These are phyloP conservation scores for Sycophila sp. DNA, from an alignment of 1,140 invertebrate species.

Conservation along the genomic window DNA sequence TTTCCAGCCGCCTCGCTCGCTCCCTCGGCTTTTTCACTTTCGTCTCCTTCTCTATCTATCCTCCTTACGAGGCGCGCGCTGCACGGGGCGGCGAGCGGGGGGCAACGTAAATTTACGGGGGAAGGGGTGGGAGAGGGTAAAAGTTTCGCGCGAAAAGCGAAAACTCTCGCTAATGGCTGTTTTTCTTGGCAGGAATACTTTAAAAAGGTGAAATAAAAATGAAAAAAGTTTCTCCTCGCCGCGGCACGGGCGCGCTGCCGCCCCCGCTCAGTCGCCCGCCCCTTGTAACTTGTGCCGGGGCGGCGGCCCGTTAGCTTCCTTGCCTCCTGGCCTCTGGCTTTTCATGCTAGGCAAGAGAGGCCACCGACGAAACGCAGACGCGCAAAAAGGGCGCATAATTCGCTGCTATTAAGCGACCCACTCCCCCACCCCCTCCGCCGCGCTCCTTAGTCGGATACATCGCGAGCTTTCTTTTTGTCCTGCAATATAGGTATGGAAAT, in stretches of 20 bases:
- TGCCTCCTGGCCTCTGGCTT: not conserved
- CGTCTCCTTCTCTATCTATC: constrained; percentile 31
- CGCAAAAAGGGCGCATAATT: constrained; percentile 30
- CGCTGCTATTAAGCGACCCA: not conserved
- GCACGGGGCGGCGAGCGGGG: not conserved
- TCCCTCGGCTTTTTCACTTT: constrained; percentile 31
- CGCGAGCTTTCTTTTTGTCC: not conserved
- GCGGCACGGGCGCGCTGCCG: constrained; percentile 17
- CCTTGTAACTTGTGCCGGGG: not conserved
- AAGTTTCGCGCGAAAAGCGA: constrained; percentile 65
- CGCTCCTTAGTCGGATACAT: no score
- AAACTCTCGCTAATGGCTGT: constrained; percentile 67
- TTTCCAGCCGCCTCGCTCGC: constrained; percentile 38
- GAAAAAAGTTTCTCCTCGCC: constrained; percentile 53
- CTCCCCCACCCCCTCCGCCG: not conserved
- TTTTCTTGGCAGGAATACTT: constrained; percentile 65
- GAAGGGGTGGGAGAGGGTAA: constrained; percentile 42
- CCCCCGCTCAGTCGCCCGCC: constrained; percentile 8
- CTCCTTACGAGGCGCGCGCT: constrained; percentile 18
- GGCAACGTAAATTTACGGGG: constrained; percentile 56
- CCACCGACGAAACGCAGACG: constrained; percentile 10
- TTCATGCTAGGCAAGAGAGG: not conserved
- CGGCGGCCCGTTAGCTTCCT: not conserved
- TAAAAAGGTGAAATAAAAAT: constrained; percentile 63
- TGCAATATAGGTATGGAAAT: not conserved